These are phyloP conservation scores for Bhutanitis thaidina DNA, from an alignment of 2,888 invertebrate species.

Conservation along the genomic window DNA sequence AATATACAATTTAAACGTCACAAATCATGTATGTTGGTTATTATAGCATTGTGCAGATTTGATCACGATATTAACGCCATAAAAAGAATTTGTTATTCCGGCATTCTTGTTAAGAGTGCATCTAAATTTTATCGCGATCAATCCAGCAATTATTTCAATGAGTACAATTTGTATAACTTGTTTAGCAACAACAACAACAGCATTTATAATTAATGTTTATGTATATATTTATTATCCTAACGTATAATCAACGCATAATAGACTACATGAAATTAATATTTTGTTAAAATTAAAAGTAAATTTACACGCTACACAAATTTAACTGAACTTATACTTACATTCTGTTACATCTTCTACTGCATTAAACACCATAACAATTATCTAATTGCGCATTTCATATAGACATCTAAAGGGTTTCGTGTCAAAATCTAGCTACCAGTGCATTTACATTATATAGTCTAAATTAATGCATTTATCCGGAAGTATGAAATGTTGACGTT, in stretches of 20 bases:
- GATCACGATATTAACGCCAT: constrained; percentile 7
- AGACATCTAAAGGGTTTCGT: constrained; percentile 44
- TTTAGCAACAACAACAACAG: constrained; percentile 79
- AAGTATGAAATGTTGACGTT: background rate
- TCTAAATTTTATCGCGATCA: constrained; percentile 35
- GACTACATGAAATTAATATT: constrained; percentile 21
- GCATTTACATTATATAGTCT: constrained; percentile 25
- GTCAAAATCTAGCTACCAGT: constrained; percentile 50
- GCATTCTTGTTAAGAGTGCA: background rate
- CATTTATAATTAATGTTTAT: constrained; percentile 68
- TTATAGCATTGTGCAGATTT: constrained; percentile 9
- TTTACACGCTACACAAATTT: constrained; percentile 22
- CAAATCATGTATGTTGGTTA: constrained; percentile 19
- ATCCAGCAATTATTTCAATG: constrained; percentile 36
- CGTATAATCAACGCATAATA: constrained; percentile 53
- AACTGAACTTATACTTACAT: constrained; percentile 26
- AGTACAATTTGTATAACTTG: constrained; percentile 70
- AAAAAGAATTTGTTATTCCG: background rate
- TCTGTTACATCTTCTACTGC: constrained; percentile 9
- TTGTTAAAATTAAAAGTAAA: constrained; percentile 10
- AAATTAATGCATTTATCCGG: background rate
- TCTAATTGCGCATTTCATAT: constrained; percentile 48
- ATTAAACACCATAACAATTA: constrained; percentile 20
- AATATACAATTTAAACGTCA: constrained; percentile 24
- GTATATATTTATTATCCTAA: constrained; percentile 43